Evolutionary conservation across 1,140 invertebrate genomes (phyloP).

Genomic region (Charaxes varanes): DNA sequence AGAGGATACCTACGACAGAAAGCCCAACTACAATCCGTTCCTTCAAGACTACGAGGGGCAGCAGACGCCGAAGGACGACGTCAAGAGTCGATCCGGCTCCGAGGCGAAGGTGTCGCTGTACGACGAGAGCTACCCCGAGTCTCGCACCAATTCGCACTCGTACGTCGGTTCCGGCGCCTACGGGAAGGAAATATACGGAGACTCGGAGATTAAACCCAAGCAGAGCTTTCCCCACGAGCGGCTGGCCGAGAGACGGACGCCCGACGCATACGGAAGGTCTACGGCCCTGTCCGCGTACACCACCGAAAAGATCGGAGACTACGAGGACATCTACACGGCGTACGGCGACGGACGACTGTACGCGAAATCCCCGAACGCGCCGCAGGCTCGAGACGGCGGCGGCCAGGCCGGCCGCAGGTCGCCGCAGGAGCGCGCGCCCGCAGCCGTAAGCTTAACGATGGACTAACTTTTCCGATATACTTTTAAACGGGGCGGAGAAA

Average conservation of each 20-base stretch:
- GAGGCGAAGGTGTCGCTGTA: conserved; percentile 20
- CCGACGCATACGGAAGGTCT: conserved; percentile 86
- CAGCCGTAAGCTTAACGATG: conserved; percentile 38
- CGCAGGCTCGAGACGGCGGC: conserved; percentile 35
- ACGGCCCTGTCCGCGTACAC: conserved; percentile 65
- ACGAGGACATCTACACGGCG: conserved; percentile 85
- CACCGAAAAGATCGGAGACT: conserved; percentile 78
- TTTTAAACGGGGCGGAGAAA: too few relatives aligned
- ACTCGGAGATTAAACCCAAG: conserved; percentile 37
- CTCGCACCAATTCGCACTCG: conserved; percentile 29
- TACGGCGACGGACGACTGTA: conserved; percentile 52
- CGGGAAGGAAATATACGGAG: conserved; percentile 52
- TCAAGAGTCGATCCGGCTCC: conserved; percentile 8
- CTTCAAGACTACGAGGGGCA: conserved; percentile 45
- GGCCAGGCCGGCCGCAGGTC: conserved; percentile 50
- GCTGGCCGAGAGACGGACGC: conserved; percentile 81
- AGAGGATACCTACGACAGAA: conserved; percentile 44
- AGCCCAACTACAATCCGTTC: conserved; percentile 50
- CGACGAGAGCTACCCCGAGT: conserved; percentile 40
- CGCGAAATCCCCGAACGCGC: conserved; percentile 49
- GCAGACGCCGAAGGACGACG: conserved; percentile 22
- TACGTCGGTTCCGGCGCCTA: conserved; percentile 33
- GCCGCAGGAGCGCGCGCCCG: conserved; percentile 31
- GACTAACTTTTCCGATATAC: too few relatives aligned
- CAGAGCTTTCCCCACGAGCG: conserved; percentile 47